Evolutionary conservation across 2,888 invertebrate species (phyloP).

Genomic region (Itoplectis maculator): DNA sequence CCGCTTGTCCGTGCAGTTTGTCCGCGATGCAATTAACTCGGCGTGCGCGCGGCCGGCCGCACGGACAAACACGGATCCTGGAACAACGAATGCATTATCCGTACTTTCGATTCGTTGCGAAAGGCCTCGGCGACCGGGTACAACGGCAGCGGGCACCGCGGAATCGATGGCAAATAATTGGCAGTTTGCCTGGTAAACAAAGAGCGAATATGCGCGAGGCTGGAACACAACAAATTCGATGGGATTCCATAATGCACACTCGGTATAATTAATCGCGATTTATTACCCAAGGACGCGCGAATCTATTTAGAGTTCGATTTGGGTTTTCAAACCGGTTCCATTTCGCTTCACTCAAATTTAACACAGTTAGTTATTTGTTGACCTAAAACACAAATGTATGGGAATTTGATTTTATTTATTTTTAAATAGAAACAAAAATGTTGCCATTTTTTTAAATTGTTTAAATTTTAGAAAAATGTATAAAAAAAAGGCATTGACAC

Average conservation of each 20-base stretch:
- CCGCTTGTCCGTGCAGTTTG: not conserved
- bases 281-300: conserved; percentile 76
- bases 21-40: conserved; percentile 19
- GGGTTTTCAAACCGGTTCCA: conserved; percentile 77
- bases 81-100: conserved; percentile 49
- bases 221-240: not conserved
- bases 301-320: conserved; percentile 68
- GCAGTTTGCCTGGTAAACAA: not conserved
- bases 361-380: no score
- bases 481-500: not conserved
- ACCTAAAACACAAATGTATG: no score
- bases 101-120: conserved; percentile 79
- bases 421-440: no score
- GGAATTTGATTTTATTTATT: no score
- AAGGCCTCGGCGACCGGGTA: conserved; percentile 65
- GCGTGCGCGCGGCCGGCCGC: conserved; percentile 5
- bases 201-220: not conserved
- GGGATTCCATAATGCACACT: not conserved
- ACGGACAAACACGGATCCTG: conserved; percentile 31
- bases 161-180: conserved; percentile 3
- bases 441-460: no score
- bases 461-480: no score
- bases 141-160: conserved; percentile 30
- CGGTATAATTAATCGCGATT: conserved; percentile 64
- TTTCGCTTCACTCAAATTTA: no score